These are phyloP conservation scores for Apogon talboti DNA, from an alignment of 2,797 vertebrate species.

Conservation along the genomic window DNA sequence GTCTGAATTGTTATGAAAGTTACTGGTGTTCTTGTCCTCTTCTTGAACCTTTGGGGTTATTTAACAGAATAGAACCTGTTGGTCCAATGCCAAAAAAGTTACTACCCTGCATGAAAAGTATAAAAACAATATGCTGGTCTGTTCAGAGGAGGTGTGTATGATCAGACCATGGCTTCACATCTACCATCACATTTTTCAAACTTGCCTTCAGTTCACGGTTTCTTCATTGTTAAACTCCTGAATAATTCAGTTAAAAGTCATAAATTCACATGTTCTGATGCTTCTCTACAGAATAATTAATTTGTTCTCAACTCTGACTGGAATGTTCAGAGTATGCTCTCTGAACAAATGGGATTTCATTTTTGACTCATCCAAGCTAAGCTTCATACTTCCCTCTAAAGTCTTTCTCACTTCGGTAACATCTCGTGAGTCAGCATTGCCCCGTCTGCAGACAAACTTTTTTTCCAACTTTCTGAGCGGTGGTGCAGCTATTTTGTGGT, in stretches of 20 bases:
- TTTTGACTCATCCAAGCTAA: constrained; percentile 13
- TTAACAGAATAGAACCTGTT: neutral
- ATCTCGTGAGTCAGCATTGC: constrained; percentile 50
- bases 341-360: constrained; percentile 15
- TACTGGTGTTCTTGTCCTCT: too few relatives aligned
- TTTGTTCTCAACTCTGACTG: constrained; percentile 5
- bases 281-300: constrained; percentile 14
- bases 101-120: neutral
- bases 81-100: neutral
- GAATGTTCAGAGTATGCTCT: constrained; percentile 1
- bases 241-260: neutral
- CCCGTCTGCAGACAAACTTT: constrained; percentile 57
- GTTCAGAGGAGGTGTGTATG: neutral
- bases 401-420: constrained; percentile 36
- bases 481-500: constrained; percentile 18
- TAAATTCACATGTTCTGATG: constrained; percentile 9
- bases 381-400: constrained; percentile 26
- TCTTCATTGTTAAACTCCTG: constrained; percentile 1
- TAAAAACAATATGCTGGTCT: neutral
- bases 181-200: neutral
- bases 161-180: neutral
- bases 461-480: constrained; percentile 38
- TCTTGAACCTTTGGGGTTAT: too few relatives aligned
- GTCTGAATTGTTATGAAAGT: too few relatives aligned
- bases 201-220: neutral